Conservation (phyloP, 1,140 invertebrate genomes). For the Drosophila murphyi region DNA sequence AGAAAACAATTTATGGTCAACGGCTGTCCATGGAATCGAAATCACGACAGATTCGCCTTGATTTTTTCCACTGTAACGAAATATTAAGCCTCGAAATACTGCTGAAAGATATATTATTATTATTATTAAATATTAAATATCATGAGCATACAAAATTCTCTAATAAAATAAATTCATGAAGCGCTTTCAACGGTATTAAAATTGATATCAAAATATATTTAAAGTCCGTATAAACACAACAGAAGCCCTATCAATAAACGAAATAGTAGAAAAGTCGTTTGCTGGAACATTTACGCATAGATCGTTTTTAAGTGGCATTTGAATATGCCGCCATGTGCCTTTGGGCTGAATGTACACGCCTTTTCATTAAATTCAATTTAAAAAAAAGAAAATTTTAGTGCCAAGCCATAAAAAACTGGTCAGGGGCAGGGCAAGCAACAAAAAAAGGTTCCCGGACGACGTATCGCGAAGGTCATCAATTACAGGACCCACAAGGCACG, state of each 20-base stretch:
- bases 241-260: slow-evolving; percentile 5
- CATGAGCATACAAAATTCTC: not conserved
- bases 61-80: slow-evolving; percentile 17
- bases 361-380: slow-evolving; percentile 81
- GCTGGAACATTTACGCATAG: slow-evolving; percentile 47
- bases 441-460: slow-evolving; percentile 67
- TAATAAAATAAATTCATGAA: not conserved
- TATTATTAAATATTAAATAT: slow-evolving; percentile 2
- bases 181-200: too few relatives aligned
- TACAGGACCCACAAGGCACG: slow-evolving; percentile 64
- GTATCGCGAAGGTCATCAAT: slow-evolving; percentile 81
- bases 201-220: too few relatives aligned
- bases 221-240: too few relatives aligned
- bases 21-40: not conserved
- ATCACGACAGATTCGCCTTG: not conserved
- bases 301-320: slow-evolving; percentile 72
- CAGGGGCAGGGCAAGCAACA: slow-evolving; percentile 37
- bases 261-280: slow-evolving; percentile 29
- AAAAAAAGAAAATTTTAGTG: slow-evolving; percentile 79
- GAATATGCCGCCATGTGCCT: slow-evolving; percentile 70
- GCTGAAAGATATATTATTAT: not conserved
- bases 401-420: slow-evolving; percentile 74
- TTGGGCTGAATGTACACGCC: slow-evolving; percentile 56
- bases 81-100: not conserved
- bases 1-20: slow-evolving; percentile 45